Base-by-base conservation (phyloP, 2,888 invertebrate species). In the Scrobipalpa atriplicella region DNA sequence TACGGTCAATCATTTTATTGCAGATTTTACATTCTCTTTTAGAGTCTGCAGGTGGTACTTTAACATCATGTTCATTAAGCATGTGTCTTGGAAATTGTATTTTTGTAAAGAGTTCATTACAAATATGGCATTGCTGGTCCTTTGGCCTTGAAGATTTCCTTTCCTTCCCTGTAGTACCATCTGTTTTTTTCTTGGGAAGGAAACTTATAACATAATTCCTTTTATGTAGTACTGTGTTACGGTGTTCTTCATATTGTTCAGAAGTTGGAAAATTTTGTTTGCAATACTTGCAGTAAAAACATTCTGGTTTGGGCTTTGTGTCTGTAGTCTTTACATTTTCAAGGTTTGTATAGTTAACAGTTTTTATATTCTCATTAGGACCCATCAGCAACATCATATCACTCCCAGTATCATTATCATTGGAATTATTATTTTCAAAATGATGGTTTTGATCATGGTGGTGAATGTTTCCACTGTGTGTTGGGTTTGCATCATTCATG, bases 1-100 rank as follows among this genome's bases (percentile, higher is more conserved):
- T 38, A n/a, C 54, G 39, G 9, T 64, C 18, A 21, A 64, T 19
- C 39, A 41, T 56, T 41, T 56, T 64, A 19, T 51, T 39, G 19
- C 64, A 64, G 8, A 64, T 51, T 13, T 47, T 38, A 29, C 64
- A 64, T 41, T 64, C 64, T 21, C 19, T 64, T 54, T 62, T 62
- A 2, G 41, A 38, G 29, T 29, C 18, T 9, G 52, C 10, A 2
- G 51, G 36, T 36, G 63, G 29, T 18, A 63, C 47, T 63, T 38
- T 51, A 11, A 63, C 29, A 36, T 63, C 29, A 52, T 63, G 63
- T 43, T 63, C 21, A 38, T 16, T 52, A 8, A 38, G 52, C 63
- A 63, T 63, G 8, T 63, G 63, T 52, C 29, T 63, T 11, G 51
- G 63, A 21, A 36, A 63, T 10, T 63, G 52, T 11, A 63, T 11